Percentiles rank a stretch among this genome's conserved stretches.
These are phyloP conservation scores for Hexactinellida sp. DNA, from an alignment of 37 sponge, comb jelly and placozoan species.

Conservation along the genomic window DNA sequence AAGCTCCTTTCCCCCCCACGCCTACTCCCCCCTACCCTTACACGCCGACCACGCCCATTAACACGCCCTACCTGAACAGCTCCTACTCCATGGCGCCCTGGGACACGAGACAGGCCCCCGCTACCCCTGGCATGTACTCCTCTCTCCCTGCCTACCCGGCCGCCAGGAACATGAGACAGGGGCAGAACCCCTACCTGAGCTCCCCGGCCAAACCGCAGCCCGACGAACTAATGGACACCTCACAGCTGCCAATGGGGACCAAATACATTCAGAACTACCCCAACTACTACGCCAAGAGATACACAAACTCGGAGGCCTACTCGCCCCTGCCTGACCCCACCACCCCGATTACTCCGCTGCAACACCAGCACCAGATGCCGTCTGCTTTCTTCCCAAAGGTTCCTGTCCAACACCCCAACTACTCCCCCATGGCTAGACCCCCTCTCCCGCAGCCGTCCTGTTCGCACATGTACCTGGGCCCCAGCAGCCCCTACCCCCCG, in stretches of 20 bases:
- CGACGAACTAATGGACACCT: not conserved
- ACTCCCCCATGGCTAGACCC: not conserved
- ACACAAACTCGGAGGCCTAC: not conserved
- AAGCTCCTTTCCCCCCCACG: not conserved
- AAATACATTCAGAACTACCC: not conserved
- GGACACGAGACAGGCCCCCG: not conserved
- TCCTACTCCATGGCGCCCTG: not conserved
- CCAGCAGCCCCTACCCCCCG: not conserved
- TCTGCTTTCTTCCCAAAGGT: not conserved
- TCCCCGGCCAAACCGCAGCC: not conserved
- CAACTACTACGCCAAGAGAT: not conserved
- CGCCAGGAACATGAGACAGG: not conserved
- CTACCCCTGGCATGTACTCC: not conserved
- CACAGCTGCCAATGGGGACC: not conserved
- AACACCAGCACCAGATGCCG: not conserved
- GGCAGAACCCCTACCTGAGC: not conserved
- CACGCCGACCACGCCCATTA: not conserved
- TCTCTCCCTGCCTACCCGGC: constrained; percentile 1
- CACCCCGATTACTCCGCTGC: not conserved
- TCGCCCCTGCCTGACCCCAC: not conserved
- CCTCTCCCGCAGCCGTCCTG: not conserved
- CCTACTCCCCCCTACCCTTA: not conserved
- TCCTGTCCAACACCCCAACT: not conserved
- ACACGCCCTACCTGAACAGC: not conserved
- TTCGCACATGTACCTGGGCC: not conserved